phyloP scores from a whole-genome alignment of 2,888 invertebrate genomes.

The Ochropacha duplaris region DNA sequence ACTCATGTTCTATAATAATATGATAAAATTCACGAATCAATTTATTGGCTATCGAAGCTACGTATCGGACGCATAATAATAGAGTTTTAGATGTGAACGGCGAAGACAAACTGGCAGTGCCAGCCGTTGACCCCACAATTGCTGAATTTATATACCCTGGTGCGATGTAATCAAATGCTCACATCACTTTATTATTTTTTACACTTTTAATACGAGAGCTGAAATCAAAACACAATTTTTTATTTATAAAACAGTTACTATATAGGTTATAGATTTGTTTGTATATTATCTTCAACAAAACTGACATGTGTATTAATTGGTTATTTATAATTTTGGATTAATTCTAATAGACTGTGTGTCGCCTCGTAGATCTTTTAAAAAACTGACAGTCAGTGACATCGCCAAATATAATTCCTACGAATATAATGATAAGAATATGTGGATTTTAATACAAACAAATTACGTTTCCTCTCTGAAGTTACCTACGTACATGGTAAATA shows the following conservation, averaged over 20 bases:
- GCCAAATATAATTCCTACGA: not conserved
- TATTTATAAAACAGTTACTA: not conserved
- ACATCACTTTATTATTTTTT: not conserved
- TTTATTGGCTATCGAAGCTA: slow-evolving; percentile 15
- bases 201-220: not conserved
- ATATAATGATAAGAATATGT: not conserved
- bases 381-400: not conserved
- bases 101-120: slow-evolving; percentile 9
- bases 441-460: not conserved
- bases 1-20: not conserved
- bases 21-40: slow-evolving; percentile 8
- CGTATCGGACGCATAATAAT: slow-evolving; percentile 12
- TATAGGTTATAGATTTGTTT: not conserved
- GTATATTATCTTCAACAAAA: not conserved
- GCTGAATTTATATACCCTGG: slow-evolving; percentile 15
- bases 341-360: not conserved
- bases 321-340: not conserved
- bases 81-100: slow-evolving; percentile 26
- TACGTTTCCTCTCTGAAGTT: no score
- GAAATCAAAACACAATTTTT: not conserved
- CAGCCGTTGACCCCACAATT: slow-evolving; percentile 26
- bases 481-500: no score
- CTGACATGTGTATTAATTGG: not conserved
- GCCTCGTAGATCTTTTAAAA: not conserved
- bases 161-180: not conserved